Evolutionary conservation across 2,888 invertebrate species (phyloP).

Genomic region (Romanomermis culicivorax): DNA sequence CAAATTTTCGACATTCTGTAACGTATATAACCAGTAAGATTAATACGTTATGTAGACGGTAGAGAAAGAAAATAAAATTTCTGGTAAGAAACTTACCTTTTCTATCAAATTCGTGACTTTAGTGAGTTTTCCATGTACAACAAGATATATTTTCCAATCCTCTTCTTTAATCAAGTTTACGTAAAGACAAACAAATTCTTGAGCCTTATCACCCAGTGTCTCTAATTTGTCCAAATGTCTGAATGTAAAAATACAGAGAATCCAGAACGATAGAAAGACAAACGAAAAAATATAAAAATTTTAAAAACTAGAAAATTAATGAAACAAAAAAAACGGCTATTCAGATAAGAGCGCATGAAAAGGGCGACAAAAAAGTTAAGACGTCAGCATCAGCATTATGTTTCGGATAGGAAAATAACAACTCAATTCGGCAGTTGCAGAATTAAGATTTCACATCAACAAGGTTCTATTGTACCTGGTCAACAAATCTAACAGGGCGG

Average conservation of each 20-base stretch:
- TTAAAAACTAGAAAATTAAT: too few relatives aligned
- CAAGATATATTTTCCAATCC: slow-evolving; percentile 82
- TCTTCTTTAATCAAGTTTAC: slow-evolving; percentile 59
- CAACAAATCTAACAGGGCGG: slow-evolving; percentile 51
- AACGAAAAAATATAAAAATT: too few relatives aligned
- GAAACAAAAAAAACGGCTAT: too few relatives aligned
- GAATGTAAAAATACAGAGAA: slow-evolving; percentile 3
- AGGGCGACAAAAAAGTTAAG: too few relatives aligned
- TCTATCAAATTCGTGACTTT: slow-evolving; percentile 65
- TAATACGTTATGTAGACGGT: not conserved
- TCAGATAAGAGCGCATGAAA: too few relatives aligned
- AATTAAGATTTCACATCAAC: too few relatives aligned
- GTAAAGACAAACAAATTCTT: slow-evolving; percentile 68
- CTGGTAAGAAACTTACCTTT: slow-evolving; percentile 41
- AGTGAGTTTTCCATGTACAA: slow-evolving; percentile 59
- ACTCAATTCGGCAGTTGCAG: too few relatives aligned
- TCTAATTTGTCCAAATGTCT: slow-evolving; percentile 53
- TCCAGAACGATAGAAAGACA: not conserved
- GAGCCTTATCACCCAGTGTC: slow-evolving; percentile 66
- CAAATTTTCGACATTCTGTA: slow-evolving; percentile 35
- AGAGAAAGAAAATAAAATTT: not conserved
- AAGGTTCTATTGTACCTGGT: slow-evolving; percentile 44
- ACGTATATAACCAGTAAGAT: not conserved
- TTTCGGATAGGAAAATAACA: too few relatives aligned
- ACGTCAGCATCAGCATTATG: too few relatives aligned